A percentile compares a stretch with the other conserved stretches of the same genome.
These are phyloP conservation scores for Penaeus vannamei DNA, from an alignment of 1,140 invertebrate genomes.

Conservation along the genomic window DNA sequence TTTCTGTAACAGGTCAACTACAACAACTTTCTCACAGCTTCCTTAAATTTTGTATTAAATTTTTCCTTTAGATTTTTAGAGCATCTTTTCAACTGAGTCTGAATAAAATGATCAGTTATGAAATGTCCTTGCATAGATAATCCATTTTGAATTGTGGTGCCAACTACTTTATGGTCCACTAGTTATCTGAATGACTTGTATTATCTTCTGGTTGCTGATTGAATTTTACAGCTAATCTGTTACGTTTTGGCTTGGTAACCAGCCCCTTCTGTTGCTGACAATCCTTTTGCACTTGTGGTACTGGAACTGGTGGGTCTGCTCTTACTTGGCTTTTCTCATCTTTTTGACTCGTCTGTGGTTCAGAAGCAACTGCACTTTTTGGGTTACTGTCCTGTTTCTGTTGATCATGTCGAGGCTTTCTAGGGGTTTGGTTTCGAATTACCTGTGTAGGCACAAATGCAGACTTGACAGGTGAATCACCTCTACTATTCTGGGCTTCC, in stretches of 20 bases:
- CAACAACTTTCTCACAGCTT: no score
- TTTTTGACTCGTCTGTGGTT: background rate
- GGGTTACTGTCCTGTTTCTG: no score
- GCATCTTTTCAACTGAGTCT: no score
- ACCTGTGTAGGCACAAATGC: slow-evolving; percentile 58
- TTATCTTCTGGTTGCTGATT: slow-evolving; percentile 34
- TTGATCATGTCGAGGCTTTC: slow-evolving; percentile 30
- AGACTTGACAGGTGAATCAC: slow-evolving; percentile 48
- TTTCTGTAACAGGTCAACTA: no score
- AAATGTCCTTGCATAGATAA: no score
- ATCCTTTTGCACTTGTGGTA: slow-evolving; percentile 1
- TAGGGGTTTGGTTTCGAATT: slow-evolving; percentile 51
- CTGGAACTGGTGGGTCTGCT: background rate
- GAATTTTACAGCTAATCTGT: slow-evolving; percentile 48
- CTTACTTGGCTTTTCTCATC: background rate
- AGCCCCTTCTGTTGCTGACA: slow-evolving; percentile 8
- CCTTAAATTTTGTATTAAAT: no score
- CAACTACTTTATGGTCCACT: background rate
- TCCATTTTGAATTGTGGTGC: background rate
- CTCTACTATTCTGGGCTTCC: background rate
- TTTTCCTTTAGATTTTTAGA: no score
- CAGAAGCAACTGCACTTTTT: background rate
- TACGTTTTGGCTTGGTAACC: slow-evolving; percentile 31
- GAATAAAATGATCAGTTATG: no score
- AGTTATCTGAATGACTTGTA: background rate